These are phyloP conservation scores for Agrypnia vestita DNA, from an alignment of 1,140 invertebrate species.

Conservation along the genomic window DNA sequence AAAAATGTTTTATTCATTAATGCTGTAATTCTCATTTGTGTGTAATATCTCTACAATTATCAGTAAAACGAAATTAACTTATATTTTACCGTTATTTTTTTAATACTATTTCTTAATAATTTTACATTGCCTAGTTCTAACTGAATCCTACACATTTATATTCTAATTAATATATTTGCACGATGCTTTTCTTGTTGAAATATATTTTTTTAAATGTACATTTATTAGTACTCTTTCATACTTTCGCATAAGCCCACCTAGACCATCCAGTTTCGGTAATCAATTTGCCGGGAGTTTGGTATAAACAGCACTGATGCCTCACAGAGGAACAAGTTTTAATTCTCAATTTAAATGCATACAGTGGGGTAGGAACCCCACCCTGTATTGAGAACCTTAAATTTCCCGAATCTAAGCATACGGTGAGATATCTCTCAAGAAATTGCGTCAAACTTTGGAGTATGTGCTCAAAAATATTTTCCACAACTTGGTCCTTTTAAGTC, in stretches of 20 bases:
- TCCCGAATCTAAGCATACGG: background rate
- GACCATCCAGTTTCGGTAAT: slow-evolving; percentile 12
- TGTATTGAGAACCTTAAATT: slow-evolving; percentile 34
- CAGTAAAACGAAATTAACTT: too few species aligned
- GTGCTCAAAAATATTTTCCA: slow-evolving; percentile 28
- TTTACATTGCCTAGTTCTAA: too few species aligned
- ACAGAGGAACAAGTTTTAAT: slow-evolving; percentile 55
- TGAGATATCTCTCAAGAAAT: slow-evolving; percentile 26
- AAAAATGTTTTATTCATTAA: too few species aligned
- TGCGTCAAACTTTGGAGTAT: slow-evolving; percentile 20
- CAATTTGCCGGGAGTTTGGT: slow-evolving; percentile 32
- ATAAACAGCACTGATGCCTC: slow-evolving; percentile 23
- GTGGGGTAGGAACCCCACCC: slow-evolving; percentile 18
- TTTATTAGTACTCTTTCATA: too few species aligned
- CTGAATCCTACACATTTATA: too few species aligned
- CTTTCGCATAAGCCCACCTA: background rate
- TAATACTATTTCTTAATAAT: too few species aligned
- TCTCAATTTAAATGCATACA: slow-evolving; percentile 59
- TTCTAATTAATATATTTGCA: too few species aligned
- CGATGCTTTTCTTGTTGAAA: too few species aligned
- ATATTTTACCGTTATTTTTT: too few species aligned
- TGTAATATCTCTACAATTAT: too few species aligned
- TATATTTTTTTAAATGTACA: too few species aligned
- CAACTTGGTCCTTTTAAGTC: slow-evolving; percentile 22
- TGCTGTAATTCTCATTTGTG: too few species aligned